A percentile compares a stretch with the other conserved stretches of the same genome.
Evolutionary conservation across 2,113 vertebrate genomes (phyloP).

Genomic region (Catharus fuscescens): DNA sequence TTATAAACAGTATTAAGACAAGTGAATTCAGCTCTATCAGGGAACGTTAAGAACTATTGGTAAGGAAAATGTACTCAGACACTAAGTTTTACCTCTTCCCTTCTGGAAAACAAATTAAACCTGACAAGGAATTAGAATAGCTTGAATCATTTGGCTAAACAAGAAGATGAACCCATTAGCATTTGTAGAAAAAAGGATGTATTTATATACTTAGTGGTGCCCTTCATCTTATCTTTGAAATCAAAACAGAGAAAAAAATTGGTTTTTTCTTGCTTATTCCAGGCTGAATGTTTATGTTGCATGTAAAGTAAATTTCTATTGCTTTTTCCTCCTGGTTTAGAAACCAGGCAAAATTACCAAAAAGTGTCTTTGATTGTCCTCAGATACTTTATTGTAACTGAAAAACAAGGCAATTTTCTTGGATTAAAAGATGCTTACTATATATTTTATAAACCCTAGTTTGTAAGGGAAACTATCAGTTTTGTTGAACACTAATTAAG

Average conservation of each 20-base stretch:
- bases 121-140: background rate
- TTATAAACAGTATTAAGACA: background rate
- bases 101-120: constrained; percentile 19
- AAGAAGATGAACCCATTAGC: background rate
- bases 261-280: background rate
- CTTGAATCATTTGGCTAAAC: background rate
- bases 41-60: background rate
- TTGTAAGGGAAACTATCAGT: background rate
- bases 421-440: background rate
- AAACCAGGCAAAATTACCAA: background rate
- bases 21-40: background rate
- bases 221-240: background rate
- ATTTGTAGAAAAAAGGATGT: background rate
- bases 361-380: background rate
- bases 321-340: background rate
- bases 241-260: background rate
- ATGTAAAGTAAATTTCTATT: background rate
- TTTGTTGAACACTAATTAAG: background rate
- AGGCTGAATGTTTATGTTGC: background rate
- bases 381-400: background rate
- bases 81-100: background rate
- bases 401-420: background rate
- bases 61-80: background rate
- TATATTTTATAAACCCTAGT: background rate
- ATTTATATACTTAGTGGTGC: background rate